Evolutionary conservation across 2,888 invertebrate species (phyloP).

Genomic region (Norana najaformis): DNA sequence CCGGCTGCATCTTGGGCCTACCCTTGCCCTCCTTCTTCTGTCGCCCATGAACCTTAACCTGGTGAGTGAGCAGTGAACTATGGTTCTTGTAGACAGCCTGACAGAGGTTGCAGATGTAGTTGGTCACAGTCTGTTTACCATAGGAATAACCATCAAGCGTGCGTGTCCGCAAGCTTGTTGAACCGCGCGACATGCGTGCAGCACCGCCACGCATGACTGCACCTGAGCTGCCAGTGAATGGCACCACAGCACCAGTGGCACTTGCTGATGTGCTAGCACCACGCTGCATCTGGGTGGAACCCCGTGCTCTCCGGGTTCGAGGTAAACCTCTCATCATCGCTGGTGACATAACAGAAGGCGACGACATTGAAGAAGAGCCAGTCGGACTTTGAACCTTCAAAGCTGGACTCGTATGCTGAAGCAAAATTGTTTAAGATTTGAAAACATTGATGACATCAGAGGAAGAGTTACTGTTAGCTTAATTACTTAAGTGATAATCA

Average conservation of each 20-base stretch:
- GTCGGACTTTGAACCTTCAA: not conserved
- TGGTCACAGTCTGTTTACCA: constrained; percentile 37
- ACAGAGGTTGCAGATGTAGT: constrained; percentile 39
- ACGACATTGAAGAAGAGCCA: not conserved
- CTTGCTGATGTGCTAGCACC: not conserved
- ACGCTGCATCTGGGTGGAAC: not conserved
- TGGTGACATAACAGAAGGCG: not conserved
- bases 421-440: not conserved
- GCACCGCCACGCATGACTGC: not conserved
- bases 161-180: not conserved
- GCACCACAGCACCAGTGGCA: not conserved
- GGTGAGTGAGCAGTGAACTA: constrained; percentile 38
- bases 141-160: constrained; percentile 36
- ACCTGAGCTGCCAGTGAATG: not conserved
- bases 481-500: not conserved
- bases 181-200: not conserved
- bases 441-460: not conserved
- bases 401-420: not conserved
- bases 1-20: constrained; percentile 26
- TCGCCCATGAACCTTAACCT: constrained; percentile 36
- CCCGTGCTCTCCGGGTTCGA: not conserved
- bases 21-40: constrained; percentile 36
- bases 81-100: constrained; percentile 31
- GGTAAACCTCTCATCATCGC: not conserved
- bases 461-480: not conserved